Percentiles rank a stretch among this genome's conserved stretches.
These are phyloP conservation scores for Trichacis sp. DNA, from an alignment of 2,888 invertebrate genomes.

Conservation along the genomic window DNA sequence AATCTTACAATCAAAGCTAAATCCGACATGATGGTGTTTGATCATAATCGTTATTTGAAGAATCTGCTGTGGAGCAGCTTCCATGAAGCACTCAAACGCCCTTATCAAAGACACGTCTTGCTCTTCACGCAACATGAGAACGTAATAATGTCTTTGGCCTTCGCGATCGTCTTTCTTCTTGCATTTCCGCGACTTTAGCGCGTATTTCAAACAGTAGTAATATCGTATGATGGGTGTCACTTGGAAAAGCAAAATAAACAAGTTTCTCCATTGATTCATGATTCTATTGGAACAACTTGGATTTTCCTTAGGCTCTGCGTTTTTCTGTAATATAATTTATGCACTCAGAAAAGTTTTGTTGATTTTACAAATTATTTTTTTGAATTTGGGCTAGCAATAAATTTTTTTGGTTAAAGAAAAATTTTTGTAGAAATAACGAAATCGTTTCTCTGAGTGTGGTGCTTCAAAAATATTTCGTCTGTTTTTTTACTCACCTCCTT, in stretches of 20 bases:
- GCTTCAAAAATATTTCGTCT: too few relatives aligned
- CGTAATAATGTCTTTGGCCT: slow-evolving; percentile 77
- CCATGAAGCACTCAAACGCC: slow-evolving; percentile 84
- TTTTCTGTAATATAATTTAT: too few relatives aligned
- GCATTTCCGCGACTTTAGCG: slow-evolving; percentile 76
- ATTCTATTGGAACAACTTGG: slow-evolving; percentile 30
- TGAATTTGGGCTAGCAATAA: too few relatives aligned
- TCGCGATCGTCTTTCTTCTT: slow-evolving; percentile 72
- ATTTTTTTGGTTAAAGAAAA: too few relatives aligned
- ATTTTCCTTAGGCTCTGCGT: slow-evolving; percentile 20
- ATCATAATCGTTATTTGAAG: slow-evolving; percentile 80
- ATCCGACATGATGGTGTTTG: slow-evolving; percentile 71
- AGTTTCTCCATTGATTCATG: slow-evolving; percentile 30
- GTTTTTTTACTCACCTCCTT: too few relatives aligned
- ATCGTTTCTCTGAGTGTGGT: too few relatives aligned
- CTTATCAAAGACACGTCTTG: slow-evolving; percentile 82
- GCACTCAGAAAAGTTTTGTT: too few relatives aligned
- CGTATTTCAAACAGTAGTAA: slow-evolving; percentile 74
- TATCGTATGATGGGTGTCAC: slow-evolving; percentile 81
- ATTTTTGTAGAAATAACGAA: too few relatives aligned
- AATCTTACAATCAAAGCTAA: slow-evolving; percentile 70
- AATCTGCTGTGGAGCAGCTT: slow-evolving; percentile 85
- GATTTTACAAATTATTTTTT: too few relatives aligned
- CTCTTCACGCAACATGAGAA: slow-evolving; percentile 83
- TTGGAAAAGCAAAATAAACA: slow-evolving; percentile 73